Evolutionary conservation across 2,888 invertebrate species (phyloP), one percentile per base, ranked within the genome.

Genomic region (Masnerella sp.): DNA sequence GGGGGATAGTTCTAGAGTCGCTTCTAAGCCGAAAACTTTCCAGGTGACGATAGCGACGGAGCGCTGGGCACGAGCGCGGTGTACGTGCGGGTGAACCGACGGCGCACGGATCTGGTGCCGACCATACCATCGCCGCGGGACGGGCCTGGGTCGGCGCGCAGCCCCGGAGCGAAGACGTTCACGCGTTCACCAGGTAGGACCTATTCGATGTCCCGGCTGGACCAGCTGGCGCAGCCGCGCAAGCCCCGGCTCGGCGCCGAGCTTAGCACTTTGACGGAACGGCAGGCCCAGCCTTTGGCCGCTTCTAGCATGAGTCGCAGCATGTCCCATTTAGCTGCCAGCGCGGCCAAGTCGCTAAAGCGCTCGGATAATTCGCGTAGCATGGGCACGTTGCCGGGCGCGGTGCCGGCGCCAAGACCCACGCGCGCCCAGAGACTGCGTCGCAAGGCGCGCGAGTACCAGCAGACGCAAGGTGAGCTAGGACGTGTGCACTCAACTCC

Each of bases 201-300:
- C 85, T 94, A 94, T 90, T 96, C 96, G 88, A 96, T 96, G 96
- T 94, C 96, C 85, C 93, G 96, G 82, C 92, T 96, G 90, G 96
- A 96, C 91, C 92, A 93, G 88, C 90, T 94, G 88, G 91, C 94
- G 81, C 92, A 91, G 89, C 94, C 94, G 79, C 90, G 93, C 81
- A 89, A 91, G 81, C 64, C 71, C 30, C 90, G 90, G 77, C 77
- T 80, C 70, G n/a, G n/a, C n/a, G 79, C 81, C 64, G 83, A 81
- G 76, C 83, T 83, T 80, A 80, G 82, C 78, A 80, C 82, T 72
- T 77, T 82, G 78, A 76, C 81, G 78, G 82, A 85, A 82, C 85
- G 81, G 75, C 83, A 81, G 72, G 80, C 68, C 34, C 78, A 77
- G 76, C 77, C 77, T 64, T 81, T 87, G 82, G 85, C 83, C 79